Base-by-base conservation (phyloP, 2,113 vertebrate species). In the Otolemur garnettii region DNA sequence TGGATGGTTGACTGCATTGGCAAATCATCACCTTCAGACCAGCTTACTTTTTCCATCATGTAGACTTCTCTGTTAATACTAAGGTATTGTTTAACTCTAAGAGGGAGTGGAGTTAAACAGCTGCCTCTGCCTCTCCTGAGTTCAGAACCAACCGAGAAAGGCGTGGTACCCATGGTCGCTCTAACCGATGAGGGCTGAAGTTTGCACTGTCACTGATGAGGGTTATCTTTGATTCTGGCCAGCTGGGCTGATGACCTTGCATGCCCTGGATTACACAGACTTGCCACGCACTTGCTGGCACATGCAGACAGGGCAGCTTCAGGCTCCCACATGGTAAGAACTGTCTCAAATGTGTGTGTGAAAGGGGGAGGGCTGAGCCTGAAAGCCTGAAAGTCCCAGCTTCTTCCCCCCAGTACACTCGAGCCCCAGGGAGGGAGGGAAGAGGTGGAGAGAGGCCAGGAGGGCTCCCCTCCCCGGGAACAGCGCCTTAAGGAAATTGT, bases 141-240 rank as follows among this genome's bases (percentile, higher is more conserved):
- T 53, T 80, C 53, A 85, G 80, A 90, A 35, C 42, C 24, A 33
- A 26, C 26, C 35, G 38, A 78, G 13, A 66, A 24, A 42, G 21
- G 26, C 11, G 0, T 1, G 4, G 17, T 15, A 5, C 24, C 0
- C 0, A 1, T 55, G 26, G 6, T 26, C 26, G 33, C 26, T n/a
- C 53, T 50, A 50, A 50, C 45, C 45, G 10, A 50, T 50, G 45
- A 50, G 45, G 45, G 45, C 45, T 50, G 45, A 50, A 50, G 4
- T 45, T 45, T 30, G 17, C 11, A n/a, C 24, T 9, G 0, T 26
- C 22, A 10, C 35, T 88, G 33, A 15, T 66, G 33, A 30, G 38
- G 0, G 5, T 26, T 15, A 28, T 9, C 66, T 33, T 90, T 0
- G 0, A 15, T 71, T 33, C 53, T 62, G 68, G 42, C n/a, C 14